Conservation (phyloP, 2,113 vertebrate genomes). For the Australoheros scitulus region DNA sequence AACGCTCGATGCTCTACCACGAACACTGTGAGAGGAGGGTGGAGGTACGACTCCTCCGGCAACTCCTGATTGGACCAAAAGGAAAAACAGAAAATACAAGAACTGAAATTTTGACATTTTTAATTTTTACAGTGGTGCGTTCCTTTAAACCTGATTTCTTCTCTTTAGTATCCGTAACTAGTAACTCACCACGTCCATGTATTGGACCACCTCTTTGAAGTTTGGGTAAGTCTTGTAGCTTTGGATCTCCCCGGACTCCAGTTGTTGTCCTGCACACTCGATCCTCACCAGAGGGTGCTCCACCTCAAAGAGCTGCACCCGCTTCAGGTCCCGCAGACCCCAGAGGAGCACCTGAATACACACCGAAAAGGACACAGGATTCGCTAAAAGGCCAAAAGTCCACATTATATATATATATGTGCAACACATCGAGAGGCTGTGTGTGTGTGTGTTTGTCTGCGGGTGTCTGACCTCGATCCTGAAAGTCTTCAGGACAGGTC, state of each 20-base stretch:
- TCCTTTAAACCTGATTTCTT: neutral
- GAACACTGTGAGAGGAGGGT: slow-evolving; percentile 92
- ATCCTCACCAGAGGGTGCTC: slow-evolving; percentile 88
- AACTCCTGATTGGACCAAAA: slow-evolving; percentile 82
- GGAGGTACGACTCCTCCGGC: slow-evolving; percentile 89
- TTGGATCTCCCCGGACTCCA: slow-evolving; percentile 90
- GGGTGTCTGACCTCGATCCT: slow-evolving; percentile 84
- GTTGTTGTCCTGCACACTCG: slow-evolving; percentile 87
- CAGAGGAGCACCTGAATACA: slow-evolving; percentile 89
- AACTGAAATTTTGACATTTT: neutral
- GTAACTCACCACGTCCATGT: slow-evolving; percentile 87
- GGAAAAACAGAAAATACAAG: neutral
- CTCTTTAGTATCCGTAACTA: neutral
- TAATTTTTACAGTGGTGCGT: neutral
- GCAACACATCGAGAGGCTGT: neutral
- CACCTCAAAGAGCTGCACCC: slow-evolving; percentile 91
- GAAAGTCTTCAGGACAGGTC: slow-evolving; percentile 88
- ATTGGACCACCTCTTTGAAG: slow-evolving; percentile 88
- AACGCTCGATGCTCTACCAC: slow-evolving; percentile 90
- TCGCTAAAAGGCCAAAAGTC: neutral
- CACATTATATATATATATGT: neutral
- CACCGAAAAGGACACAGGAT: neutral
- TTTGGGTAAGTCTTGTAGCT: slow-evolving; percentile 86
- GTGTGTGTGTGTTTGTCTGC: neutral
- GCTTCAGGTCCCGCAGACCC: slow-evolving; percentile 88